Evolutionary conservation across 2,113 vertebrate genomes (phyloP).

Genomic region (Pelusios castaneus): DNA sequence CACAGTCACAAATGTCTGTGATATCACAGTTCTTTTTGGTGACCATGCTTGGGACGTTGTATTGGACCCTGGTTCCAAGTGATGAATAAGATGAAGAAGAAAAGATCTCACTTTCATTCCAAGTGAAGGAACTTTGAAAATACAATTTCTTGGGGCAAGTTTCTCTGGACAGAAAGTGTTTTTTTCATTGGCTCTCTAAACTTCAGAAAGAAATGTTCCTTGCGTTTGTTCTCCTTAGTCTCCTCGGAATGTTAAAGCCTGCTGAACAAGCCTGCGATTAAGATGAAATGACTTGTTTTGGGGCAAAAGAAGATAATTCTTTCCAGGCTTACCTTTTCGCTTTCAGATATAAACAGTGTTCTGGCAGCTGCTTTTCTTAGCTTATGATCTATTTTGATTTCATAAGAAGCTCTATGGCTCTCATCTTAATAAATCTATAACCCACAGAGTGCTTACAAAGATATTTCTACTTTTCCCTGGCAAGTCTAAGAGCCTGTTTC

Average conservation of each 20-base stretch:
- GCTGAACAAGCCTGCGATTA: constrained; percentile 46
- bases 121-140: not conserved
- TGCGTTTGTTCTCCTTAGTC: constrained; percentile 37
- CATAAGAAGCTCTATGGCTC: not conserved
- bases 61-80: not conserved
- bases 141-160: not conserved
- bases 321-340: constrained; percentile 52
- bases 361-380: constrained; percentile 55
- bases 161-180: constrained; percentile 6
- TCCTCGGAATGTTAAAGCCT: constrained; percentile 16
- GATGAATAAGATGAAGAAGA: constrained; percentile 3
- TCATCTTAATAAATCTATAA: constrained; percentile 19
- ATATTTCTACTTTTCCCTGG: constrained; percentile 2
- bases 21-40: not conserved
- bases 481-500: constrained; percentile 25
- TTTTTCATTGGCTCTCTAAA: constrained; percentile 36
- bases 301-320: constrained; percentile 55
- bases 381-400: constrained; percentile 40
- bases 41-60: not conserved
- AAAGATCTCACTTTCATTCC: constrained; percentile 6
- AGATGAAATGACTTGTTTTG: constrained; percentile 53
- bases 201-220: constrained; percentile 25
- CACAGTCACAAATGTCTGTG: not conserved
- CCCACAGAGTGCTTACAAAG: constrained; percentile 42
- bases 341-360: constrained; percentile 18